These are phyloP conservation scores for Coleophora flavipennella DNA, from an alignment of 2,888 invertebrate genomes.

Conservation along the genomic window DNA sequence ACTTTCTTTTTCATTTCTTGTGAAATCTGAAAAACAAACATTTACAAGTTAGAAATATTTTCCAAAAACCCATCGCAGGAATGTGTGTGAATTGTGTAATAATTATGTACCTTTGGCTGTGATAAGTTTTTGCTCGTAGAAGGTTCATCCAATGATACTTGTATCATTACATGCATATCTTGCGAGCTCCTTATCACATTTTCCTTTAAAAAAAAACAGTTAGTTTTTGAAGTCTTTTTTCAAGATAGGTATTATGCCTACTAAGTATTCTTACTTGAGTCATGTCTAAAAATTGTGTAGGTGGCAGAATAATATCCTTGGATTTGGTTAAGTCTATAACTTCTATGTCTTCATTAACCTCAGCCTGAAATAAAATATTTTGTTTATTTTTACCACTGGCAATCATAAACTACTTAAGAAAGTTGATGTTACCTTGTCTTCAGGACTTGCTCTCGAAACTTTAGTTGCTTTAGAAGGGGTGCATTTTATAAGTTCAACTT, in stretches of 20 bases:
- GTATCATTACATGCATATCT: constrained; percentile 15
- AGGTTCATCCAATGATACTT: constrained; percentile 8
- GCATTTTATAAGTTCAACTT: constrained; percentile 15
- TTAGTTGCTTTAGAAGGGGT: too few species aligned
- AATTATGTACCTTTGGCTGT: constrained; percentile 2
- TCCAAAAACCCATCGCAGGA: background rate
- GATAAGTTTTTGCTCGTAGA: background rate
- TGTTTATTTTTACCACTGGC: background rate
- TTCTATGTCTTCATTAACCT: constrained; percentile 28
- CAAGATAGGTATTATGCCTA: too few species aligned
- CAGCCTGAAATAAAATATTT: constrained; percentile 1
- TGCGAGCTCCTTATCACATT: constrained; percentile 4
- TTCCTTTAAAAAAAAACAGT: background rate
- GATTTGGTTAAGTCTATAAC: constrained; percentile 28
- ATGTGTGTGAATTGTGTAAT: background rate
- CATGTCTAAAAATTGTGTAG: constrained; percentile 45
- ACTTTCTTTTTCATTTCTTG: constrained; percentile 38
- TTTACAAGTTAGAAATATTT: too few species aligned
- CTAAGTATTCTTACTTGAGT: too few species aligned
- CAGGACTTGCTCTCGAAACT: too few species aligned
- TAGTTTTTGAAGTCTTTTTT: background rate
- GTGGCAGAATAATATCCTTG: constrained; percentile 36
- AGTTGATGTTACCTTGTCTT: background rate
- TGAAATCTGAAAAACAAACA: constrained; percentile 18
- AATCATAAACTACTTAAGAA: background rate